phyloP scores from a whole-genome alignment of 1,140 invertebrate genomes.

The Cardiocondyla obscurior region DNA sequence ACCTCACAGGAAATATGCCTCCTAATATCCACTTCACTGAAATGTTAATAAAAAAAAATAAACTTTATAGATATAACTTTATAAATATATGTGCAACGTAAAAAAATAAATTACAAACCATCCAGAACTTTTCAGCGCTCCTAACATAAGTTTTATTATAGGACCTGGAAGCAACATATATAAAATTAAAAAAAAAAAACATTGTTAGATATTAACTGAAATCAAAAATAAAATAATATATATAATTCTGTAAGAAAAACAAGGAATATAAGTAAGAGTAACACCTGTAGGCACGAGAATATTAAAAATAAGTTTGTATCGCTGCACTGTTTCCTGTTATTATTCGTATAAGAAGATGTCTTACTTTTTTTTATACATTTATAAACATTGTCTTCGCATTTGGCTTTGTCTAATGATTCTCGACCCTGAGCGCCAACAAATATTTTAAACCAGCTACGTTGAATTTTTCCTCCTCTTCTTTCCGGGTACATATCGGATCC shows the following conservation, averaged over 20 bases:
- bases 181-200: neutral
- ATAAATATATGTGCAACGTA: slow-evolving; percentile 57
- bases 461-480: slow-evolving; percentile 86
- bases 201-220: neutral
- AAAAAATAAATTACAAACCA: slow-evolving; percentile 86
- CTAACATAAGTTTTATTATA: slow-evolving; percentile 93
- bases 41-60: slow-evolving; percentile 74
- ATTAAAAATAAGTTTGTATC: neutral
- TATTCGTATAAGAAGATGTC: no score
- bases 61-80: slow-evolving; percentile 47
- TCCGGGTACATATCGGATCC: slow-evolving; percentile 92
- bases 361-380: slow-evolving; percentile 90
- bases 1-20: slow-evolving; percentile 96
- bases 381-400: slow-evolving; percentile 93
- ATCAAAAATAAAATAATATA: neutral
- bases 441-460: slow-evolving; percentile 84
- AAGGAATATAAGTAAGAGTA: neutral
- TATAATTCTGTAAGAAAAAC: neutral
- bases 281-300: neutral
- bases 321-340: neutral
- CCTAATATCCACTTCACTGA: slow-evolving; percentile 90
- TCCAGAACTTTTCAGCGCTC: slow-evolving; percentile 92
- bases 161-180: slow-evolving; percentile 85
- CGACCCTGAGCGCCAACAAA: slow-evolving; percentile 87
- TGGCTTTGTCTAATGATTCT: slow-evolving; percentile 88